These are phyloP conservation scores for Dolichotis patagonum DNA, from an alignment of 2,113 vertebrate species.

Conservation along the genomic window DNA sequence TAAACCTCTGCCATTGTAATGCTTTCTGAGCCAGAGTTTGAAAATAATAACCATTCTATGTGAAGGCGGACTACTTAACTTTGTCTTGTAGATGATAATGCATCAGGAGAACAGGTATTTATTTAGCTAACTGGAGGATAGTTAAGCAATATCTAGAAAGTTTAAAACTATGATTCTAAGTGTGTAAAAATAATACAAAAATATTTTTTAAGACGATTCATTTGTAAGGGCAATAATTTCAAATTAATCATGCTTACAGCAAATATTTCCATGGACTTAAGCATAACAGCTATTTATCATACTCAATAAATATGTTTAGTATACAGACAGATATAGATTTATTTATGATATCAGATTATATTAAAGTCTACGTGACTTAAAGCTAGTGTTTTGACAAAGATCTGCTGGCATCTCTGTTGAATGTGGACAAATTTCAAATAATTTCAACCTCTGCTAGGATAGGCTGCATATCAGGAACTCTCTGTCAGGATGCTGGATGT, in stretches of 20 bases:
- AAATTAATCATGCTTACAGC: neutral
- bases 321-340: neutral
- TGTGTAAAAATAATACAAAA: neutral
- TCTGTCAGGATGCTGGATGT: neutral
- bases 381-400: neutral
- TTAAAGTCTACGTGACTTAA: neutral
- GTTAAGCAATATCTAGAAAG: neutral
- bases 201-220: neutral
- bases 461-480: neutral
- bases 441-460: neutral
- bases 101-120: neutral
- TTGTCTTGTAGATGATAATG: neutral
- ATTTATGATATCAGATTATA: neutral
- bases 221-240: neutral
- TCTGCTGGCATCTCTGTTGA: neutral
- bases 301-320: neutral
- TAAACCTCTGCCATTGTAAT: neutral
- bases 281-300: neutral
- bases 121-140: neutral
- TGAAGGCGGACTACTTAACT: neutral
- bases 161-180: neutral
- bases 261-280: neutral
- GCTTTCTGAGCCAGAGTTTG: neutral
- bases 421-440: neutral
- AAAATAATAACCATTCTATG: rapidly evolving